These are phyloP conservation scores for Glomeris marginata DNA, from an alignment of 2,888 invertebrate genomes.

Conservation along the genomic window DNA sequence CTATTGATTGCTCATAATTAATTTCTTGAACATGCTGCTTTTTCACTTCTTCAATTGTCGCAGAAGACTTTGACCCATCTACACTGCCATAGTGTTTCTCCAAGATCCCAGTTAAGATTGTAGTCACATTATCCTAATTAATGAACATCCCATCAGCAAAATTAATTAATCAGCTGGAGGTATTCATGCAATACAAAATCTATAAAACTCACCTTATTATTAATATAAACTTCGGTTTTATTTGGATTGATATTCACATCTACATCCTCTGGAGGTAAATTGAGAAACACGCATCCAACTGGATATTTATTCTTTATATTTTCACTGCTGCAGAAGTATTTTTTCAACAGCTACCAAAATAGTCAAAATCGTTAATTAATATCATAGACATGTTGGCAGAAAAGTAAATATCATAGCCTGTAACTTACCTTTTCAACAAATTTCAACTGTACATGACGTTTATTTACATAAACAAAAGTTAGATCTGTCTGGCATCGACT, in stretches of 20 bases:
- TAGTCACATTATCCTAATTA: too few species aligned
- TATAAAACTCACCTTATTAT: slow-evolving; percentile 22
- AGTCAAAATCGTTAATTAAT: slow-evolving; percentile 3
- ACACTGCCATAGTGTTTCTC: too few species aligned
- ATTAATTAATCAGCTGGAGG: background rate
- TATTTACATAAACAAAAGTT: slow-evolving; percentile 8
- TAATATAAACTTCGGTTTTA: slow-evolving; percentile 26
- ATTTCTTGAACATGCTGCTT: too few species aligned
- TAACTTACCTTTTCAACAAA: slow-evolving; percentile 3
- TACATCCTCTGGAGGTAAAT: slow-evolving; percentile 21
- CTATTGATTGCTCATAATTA: too few species aligned
- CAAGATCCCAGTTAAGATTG: too few species aligned
- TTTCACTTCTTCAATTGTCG: too few species aligned
- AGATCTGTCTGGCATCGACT: slow-evolving; percentile 6
- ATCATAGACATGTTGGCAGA: background rate
- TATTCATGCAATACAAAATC: background rate
- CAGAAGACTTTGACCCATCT: too few species aligned
- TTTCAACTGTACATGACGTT: slow-evolving; percentile 6
- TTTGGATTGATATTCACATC: slow-evolving; percentile 31
- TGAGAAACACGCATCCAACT: slow-evolving; percentile 28
- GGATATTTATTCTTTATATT: slow-evolving; percentile 30
- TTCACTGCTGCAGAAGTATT: slow-evolving; percentile 26
- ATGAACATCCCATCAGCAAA: background rate
- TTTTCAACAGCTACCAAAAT: slow-evolving; percentile 32
- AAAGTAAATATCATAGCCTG: background rate